Evolutionary conservation across 1,140 invertebrate genomes (phyloP).

Genomic region (Penaeus japonicus): DNA sequence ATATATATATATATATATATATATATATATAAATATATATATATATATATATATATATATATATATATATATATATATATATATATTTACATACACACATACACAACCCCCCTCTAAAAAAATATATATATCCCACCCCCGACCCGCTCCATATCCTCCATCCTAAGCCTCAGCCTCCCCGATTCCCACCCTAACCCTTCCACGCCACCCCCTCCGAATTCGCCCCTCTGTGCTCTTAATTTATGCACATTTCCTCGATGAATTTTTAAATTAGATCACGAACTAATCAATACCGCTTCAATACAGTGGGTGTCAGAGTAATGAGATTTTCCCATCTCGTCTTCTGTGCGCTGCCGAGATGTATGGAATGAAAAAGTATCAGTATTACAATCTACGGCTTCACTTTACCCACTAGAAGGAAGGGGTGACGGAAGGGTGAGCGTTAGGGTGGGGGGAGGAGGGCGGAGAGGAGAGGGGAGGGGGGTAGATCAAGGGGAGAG

Average conservation of each 20-base stretch:
- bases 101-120: too few relatives aligned
- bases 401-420: not conserved
- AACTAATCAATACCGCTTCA: slow-evolving; percentile 46
- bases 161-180: too few relatives aligned
- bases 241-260: slow-evolving; percentile 40
- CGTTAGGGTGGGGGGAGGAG: not conserved
- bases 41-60: too few relatives aligned
- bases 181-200: not conserved
- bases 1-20: too few relatives aligned
- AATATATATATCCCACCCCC: too few relatives aligned
- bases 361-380: too few relatives aligned
- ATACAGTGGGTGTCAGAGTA: not conserved
- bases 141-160: too few relatives aligned
- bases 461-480: not conserved
- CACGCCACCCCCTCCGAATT: not conserved
- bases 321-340: slow-evolving; percentile 9
- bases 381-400: too few relatives aligned
- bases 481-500: not conserved
- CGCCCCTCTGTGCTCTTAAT: not conserved
- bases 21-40: too few relatives aligned
- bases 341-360: too few relatives aligned
- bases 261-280: slow-evolving; percentile 51
- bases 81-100: too few relatives aligned
- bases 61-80: too few relatives aligned
- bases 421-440: not conserved